Evolutionary conservation across 2,888 invertebrate species (phyloP), one percentile per base, ranked within the genome.

Genomic region (Agonopterix heracliana): DNA sequence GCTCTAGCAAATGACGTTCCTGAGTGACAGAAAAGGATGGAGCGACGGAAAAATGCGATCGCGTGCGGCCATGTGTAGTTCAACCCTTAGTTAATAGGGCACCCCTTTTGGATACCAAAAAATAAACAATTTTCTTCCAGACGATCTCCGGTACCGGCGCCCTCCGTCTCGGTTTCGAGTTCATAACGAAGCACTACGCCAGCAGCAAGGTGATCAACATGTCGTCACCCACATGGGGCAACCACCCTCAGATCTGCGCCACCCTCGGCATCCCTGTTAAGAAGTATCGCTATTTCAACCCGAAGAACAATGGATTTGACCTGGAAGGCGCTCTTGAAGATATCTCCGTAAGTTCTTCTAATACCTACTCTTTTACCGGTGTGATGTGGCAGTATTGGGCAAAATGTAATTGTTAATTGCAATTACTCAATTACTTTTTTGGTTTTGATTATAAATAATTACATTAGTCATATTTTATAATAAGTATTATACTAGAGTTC

Each of bases 141-240:
- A 93, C 95, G n/a, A 92, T 99, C 54, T 98, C 98, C 56, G 99
- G 99, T 48, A 99, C 99, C 10, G 99, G 99, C 11, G 95, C 99
- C 1, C 89, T 99, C n/a, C 92, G 97, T 51, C 91, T 99, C 45
- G 99, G 98, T 34, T 94, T 95, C 41, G 95, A 94, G 54, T 99
- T 98, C 80, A 83, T 98, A 53, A 92, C 92, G 49, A 92, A 92
- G 59, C 96, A 94, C 82, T 95, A 94, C 81, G 91, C 91, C 7
- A 93, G 94, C 36, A 90, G 89, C 61, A 97, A 97, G 83, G 94
- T 93, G 54, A 85, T 96, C 45, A 98, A 96, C 88, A 68, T 99
- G 60, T 98, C 99, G 4, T 89, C 91, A 1, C 99, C 99, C 3
- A 94, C 99, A 0, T 99, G 99, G 99, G 99, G 99, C 47, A 99